Conservation (phyloP, 2,797 vertebrate genomes). For the Holocentrus rufus region DNA sequence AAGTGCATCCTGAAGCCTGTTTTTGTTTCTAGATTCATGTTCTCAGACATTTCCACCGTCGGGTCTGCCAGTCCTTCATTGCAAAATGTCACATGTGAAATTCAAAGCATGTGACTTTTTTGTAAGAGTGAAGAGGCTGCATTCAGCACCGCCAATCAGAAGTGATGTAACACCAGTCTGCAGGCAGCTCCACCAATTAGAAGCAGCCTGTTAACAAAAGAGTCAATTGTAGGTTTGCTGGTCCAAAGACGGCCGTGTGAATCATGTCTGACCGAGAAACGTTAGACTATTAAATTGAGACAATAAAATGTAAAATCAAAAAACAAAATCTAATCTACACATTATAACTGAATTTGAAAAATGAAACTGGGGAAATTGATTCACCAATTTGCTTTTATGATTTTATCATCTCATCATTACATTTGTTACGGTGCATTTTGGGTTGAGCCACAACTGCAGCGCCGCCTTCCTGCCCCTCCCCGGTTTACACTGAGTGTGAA, state of each 20-base stretch:
- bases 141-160: too few relatives aligned
- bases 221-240: not conserved
- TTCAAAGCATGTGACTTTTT: too few relatives aligned
- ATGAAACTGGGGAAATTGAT: not conserved
- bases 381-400: not conserved
- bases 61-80: not conserved
- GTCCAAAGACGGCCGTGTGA: not conserved
- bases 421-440: not conserved
- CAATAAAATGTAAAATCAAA: not conserved
- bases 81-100: not conserved
- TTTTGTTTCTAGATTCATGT: not conserved
- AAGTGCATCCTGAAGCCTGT: not conserved
- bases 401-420: not conserved
- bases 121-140: too few relatives aligned
- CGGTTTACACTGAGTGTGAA: not conserved
- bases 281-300: not conserved
- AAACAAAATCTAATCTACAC: not conserved
- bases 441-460: not conserved
- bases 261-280: not conserved
- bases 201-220: not conserved
- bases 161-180: not conserved
- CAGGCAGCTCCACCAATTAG: not conserved
- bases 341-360: not conserved
- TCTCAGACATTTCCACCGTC: not conserved
- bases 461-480: not conserved